Evolutionary conservation across 2,888 invertebrate species (phyloP), one percentile per base, ranked within the genome.

Genomic region (Ptilodon capucinus): DNA sequence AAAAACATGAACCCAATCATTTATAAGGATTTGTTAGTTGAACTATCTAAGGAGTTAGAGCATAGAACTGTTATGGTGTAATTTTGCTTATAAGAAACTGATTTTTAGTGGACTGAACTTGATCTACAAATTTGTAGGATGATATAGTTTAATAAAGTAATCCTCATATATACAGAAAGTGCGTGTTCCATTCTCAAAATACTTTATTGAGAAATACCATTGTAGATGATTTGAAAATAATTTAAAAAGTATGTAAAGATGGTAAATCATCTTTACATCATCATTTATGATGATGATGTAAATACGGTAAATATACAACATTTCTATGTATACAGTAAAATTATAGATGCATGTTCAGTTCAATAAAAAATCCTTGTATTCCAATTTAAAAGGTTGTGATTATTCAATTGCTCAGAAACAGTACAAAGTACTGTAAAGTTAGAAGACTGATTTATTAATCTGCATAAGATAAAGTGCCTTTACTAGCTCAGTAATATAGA

Each of bases 1-100:
- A 94, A 94, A 71, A 97, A 97, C 77, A 92, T 96, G 63, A 95
- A 95, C 76, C 94, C 94, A 0, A 81, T 93, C 14, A 84, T 94
- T 42, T 95, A 93, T 75, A 91, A 92, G 56, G 94, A 95, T 61
- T 77, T 95, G 39, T 79, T 95, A 46, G 66, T 91, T 40, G 92
- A 92, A 54, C 74, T 94, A 38, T 84, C 86, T 21, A 86, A 84
- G 54, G 83, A 84, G 43, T 58, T 87, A 9, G 81, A 87, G 14
- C 74, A 78, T 34, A 82, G 71, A 55, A 69, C 81, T 59, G 56
- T 78, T 46, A 73, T 73, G 64, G 76, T 84, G 56, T 89, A 75
- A 75, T 42, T 46, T 44, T 28, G n/a, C n/a, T 28, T 4, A n/a
- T 28, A 28, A 28, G 28, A 28, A 4, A 21, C 11, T n/a, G 11